These are phyloP conservation scores for Beris chalybata DNA, from an alignment of 2,888 invertebrate genomes.

Conservation along the genomic window DNA sequence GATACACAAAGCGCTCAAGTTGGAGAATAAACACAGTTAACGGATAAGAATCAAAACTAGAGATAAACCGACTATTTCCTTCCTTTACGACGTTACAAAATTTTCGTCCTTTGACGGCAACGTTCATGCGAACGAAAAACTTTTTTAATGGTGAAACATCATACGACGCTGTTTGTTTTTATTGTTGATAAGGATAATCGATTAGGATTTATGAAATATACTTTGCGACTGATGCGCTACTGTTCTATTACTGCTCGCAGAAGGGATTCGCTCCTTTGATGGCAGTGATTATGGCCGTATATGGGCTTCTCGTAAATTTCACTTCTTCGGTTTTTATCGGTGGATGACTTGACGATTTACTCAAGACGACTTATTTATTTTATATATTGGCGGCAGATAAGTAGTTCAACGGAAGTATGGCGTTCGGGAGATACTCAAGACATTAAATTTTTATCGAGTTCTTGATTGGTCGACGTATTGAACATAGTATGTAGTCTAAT, in stretches of 20 bases:
- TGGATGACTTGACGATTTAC: too few species aligned
- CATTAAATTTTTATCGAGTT: too few species aligned
- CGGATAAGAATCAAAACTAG: conserved; percentile 32
- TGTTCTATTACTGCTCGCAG: neutral
- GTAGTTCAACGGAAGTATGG: too few species aligned
- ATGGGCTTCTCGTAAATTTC: conserved; percentile 1
- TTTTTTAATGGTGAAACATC: conserved; percentile 15
- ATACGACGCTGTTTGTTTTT: conserved; percentile 14
- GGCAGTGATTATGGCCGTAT: conserved; percentile 26
- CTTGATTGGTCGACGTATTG: too few species aligned
- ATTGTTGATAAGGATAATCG: conserved; percentile 28
- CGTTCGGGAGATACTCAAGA: too few species aligned
- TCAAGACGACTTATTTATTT: too few species aligned
- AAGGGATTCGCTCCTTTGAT: neutral
- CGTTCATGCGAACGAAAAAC: neutral
- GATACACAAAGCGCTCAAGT: conserved; percentile 6
- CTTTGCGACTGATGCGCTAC: neutral
- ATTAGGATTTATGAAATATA: conserved; percentile 31
- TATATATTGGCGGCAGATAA: too few species aligned
- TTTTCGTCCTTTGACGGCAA: neutral
- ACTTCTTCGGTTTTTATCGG: too few species aligned
- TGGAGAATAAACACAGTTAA: conserved; percentile 19
- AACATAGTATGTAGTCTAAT: too few species aligned
- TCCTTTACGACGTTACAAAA: conserved; percentile 18
- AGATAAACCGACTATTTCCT: conserved; percentile 16